Evolutionary conservation across 2,888 invertebrate species (phyloP).

Genomic region (Herminia tarsipennalis): DNA sequence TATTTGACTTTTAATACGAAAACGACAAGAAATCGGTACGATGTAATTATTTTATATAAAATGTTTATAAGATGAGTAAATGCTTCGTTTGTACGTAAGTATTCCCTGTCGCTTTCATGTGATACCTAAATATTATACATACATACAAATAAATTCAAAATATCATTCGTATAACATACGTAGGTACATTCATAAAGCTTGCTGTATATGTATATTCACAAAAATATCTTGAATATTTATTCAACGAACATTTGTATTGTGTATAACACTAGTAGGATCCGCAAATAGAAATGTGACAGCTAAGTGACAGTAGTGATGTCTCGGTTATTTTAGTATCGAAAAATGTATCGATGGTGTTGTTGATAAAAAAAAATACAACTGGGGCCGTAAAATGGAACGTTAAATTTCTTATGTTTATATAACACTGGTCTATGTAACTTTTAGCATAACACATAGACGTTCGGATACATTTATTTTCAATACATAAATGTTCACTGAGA

Average conservation of each 20-base stretch:
- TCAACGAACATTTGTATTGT: conserved; percentile 53
- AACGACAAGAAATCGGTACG: conserved; percentile 63
- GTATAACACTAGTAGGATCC: conserved; percentile 15
- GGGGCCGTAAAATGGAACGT: conserved; percentile 14
- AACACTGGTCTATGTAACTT: too few relatives aligned
- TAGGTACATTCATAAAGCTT: conserved; percentile 75
- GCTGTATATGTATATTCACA: conserved; percentile 66
- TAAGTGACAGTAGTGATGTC: conserved; percentile 2
- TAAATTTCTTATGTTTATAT: too few relatives aligned
- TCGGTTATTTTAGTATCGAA: conserved; percentile 2
- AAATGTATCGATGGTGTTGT: conserved; percentile 16
- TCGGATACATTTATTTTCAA: conserved; percentile 2
- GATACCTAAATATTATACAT: conserved; percentile 61
- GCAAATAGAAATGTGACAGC: conserved; percentile 6
- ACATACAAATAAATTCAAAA: conserved; percentile 72
- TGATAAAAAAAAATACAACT: conserved; percentile 30
- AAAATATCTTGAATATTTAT: conserved; percentile 45
- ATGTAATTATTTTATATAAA: conserved; percentile 46
- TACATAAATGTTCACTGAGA: conserved; percentile 41
- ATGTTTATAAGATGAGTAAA: conserved; percentile 59
- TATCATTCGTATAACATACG: conserved; percentile 66
- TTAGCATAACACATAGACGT: too few relatives aligned
- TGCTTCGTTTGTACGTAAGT: conserved; percentile 55
- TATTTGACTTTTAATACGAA: conserved; percentile 58
- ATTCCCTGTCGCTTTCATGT: conserved; percentile 66